phyloP scores from a whole-genome alignment of 2,888 invertebrate genomes.

The Sminthurides aquaticus region DNA sequence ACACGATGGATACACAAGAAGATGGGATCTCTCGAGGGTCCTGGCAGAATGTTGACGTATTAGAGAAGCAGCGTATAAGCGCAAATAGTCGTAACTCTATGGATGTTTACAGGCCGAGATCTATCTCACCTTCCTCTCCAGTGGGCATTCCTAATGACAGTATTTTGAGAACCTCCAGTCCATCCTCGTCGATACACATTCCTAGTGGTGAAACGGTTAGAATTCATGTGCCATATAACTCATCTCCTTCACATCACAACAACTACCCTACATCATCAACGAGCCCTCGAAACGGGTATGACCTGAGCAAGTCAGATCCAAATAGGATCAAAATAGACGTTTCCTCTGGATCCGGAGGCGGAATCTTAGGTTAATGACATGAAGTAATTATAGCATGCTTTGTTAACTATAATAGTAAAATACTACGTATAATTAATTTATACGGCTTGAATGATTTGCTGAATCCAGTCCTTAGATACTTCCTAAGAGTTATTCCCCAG shows the following conservation, averaged over 20 bases:
- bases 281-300: constrained; percentile 32
- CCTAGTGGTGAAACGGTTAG: constrained; percentile 39
- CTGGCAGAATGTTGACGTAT: constrained; percentile 6
- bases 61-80: constrained; percentile 13
- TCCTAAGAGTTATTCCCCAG: too few relatives aligned
- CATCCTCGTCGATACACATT: constrained; percentile 38
- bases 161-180: constrained; percentile 17
- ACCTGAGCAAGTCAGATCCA: constrained; percentile 39
- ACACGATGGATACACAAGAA: not conserved
- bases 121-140: constrained; percentile 17
- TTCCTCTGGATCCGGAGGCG: constrained; percentile 25
- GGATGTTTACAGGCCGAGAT: constrained; percentile 11
- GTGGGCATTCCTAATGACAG: constrained; percentile 20
- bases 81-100: not conserved
- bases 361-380: constrained; percentile 17
- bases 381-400: not conserved
- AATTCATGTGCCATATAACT: constrained; percentile 43
- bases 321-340: constrained; percentile 43
- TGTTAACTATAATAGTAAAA: too few relatives aligned
- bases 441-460: too few relatives aligned
- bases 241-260: constrained; percentile 17
- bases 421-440: too few relatives aligned
- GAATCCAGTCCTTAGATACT: too few relatives aligned
- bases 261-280: constrained; percentile 22
- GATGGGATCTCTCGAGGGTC: constrained; percentile 5